These are phyloP conservation scores for Anoplophora glabripennis DNA, from an alignment of 1,140 invertebrate genomes.

Conservation along the genomic window DNA sequence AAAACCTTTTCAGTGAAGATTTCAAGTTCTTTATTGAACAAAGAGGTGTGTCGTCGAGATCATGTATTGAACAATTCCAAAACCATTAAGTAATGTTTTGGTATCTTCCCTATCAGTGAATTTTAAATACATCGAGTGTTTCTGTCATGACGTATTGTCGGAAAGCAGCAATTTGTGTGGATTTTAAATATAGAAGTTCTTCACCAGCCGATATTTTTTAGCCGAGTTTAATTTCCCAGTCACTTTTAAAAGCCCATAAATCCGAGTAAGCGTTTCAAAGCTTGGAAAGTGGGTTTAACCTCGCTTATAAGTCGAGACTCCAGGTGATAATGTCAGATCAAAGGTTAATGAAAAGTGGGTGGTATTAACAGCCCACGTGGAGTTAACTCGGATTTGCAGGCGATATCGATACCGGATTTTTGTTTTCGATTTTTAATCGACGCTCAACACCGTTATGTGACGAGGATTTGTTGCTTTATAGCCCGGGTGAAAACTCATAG, in stretches of 20 bases:
- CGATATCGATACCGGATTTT: constrained; percentile 13
- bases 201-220: neutral
- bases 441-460: constrained; percentile 2
- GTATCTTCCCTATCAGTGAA: too few relatives aligned
- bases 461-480: too few relatives aligned
- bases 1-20: too few relatives aligned
- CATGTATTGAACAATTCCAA: too few relatives aligned
- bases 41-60: too few relatives aligned
- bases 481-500: too few relatives aligned
- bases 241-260: constrained; percentile 7
- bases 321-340: constrained; percentile 31
- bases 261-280: neutral
- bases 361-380: constrained; percentile 25
- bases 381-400: constrained; percentile 13
- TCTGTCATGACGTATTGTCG: too few relatives aligned
- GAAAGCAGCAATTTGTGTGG: too few relatives aligned
- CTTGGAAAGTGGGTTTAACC: constrained; percentile 11
- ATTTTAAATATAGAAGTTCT: too few relatives aligned
- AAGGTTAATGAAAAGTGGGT: constrained; percentile 36
- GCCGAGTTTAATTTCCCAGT: neutral
- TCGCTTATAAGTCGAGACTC: constrained; percentile 10
- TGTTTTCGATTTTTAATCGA: constrained; percentile 13
- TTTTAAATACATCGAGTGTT: too few relatives aligned
- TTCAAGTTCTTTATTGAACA: too few relatives aligned
- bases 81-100: too few relatives aligned